phyloP scores from a whole-genome alignment of 2,888 invertebrate species.

The Aleiodes alternator region DNA sequence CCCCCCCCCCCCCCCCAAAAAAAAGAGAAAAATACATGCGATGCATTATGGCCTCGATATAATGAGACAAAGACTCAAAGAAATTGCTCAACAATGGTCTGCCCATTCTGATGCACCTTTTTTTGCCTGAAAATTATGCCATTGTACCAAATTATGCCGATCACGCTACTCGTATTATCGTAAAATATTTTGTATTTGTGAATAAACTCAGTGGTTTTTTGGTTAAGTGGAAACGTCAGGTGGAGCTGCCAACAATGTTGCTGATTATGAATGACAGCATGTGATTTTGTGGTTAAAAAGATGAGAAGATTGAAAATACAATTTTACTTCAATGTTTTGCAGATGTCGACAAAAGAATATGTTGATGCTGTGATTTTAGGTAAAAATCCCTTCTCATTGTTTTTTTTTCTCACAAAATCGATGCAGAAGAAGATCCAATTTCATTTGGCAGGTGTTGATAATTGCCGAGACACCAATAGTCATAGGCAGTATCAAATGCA shows the following conservation, averaged over 20 bases:
- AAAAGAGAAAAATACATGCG: not conserved
- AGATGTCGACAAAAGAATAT: not conserved
- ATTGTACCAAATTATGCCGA: no score
- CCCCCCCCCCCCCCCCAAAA: no score
- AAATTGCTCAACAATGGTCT: no score
- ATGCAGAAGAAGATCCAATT: no score
- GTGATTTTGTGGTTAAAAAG: not conserved
- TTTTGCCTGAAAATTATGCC: no score
- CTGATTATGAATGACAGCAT: not conserved
- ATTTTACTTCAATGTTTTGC: not conserved
- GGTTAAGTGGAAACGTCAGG: not conserved
- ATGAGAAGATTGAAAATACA: conserved; percentile 8
- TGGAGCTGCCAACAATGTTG: conserved; percentile 16
- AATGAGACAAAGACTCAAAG: not conserved
- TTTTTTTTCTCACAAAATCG: no score
- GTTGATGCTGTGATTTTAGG: not conserved
- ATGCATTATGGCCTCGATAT: not conserved
- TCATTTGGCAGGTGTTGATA: not conserved
- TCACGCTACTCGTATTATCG: not conserved
- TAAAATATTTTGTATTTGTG: not conserved
- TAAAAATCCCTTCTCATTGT: not conserved
- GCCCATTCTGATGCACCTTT: no score
- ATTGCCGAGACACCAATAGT: conserved; percentile 1
- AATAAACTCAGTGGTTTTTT: conserved; percentile 1
- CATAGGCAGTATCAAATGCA: conserved; percentile 8